Percentiles rank a stretch among this genome's conserved stretches.
Evolutionary conservation across 1,140 invertebrate species (phyloP).

Genomic region (Pogonus chalceus): DNA sequence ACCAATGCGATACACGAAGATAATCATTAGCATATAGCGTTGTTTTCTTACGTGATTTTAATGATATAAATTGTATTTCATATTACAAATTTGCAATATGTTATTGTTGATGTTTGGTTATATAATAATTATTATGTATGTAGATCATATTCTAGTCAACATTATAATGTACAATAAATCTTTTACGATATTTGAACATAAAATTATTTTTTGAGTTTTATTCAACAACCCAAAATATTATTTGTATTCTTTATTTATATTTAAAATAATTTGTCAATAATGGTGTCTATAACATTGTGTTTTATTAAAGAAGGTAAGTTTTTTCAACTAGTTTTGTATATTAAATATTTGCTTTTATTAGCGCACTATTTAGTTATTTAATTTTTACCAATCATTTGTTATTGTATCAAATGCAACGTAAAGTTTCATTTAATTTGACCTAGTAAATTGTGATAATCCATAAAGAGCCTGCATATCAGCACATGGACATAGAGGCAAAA

Average conservation of each 20-base stretch:
- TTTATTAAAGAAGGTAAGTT: neutral
- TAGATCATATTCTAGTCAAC: neutral
- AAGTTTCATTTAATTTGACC: too few species aligned
- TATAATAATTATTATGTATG: neutral
- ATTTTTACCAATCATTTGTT: too few species aligned
- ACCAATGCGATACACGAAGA: constrained; percentile 7
- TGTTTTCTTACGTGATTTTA: constrained; percentile 7
- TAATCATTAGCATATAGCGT: constrained; percentile 5
- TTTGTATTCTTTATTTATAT: too few species aligned
- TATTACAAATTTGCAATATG: neutral
- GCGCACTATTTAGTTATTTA: neutral
- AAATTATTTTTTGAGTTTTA: too few species aligned
- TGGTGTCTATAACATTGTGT: neutral
- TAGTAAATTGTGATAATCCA: too few species aligned
- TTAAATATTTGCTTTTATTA: neutral
- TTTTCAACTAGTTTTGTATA: neutral
- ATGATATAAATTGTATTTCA: neutral
- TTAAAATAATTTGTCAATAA: too few species aligned
- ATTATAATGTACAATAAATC: constrained; percentile 6
- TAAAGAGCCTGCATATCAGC: too few species aligned
- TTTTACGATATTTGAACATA: neutral
- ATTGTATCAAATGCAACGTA: too few species aligned
- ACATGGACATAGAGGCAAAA: too few species aligned
- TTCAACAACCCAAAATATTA: too few species aligned
- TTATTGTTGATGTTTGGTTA: constrained; percentile 7